Conservation (phyloP, 1,140 invertebrate species). For the Drosophila ananassae region DNA sequence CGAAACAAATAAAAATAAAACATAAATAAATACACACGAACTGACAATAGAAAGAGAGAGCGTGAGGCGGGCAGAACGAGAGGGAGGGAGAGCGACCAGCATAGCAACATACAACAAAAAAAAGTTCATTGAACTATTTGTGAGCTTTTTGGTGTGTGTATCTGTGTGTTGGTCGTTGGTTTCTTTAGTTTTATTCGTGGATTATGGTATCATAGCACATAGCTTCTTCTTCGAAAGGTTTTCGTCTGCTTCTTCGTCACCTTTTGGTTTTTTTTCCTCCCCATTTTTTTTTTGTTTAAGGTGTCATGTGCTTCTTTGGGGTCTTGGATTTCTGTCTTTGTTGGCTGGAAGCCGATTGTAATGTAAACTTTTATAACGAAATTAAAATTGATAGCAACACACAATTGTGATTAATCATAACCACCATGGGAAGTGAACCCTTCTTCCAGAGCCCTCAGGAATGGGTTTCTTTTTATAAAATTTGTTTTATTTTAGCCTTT, state of each 20-base stretch:
- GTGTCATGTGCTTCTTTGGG: constrained; percentile 68
- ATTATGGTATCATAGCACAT: constrained; percentile 80
- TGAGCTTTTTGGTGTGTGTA: constrained; percentile 72
- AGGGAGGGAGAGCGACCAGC: constrained; percentile 39
- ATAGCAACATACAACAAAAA: constrained; percentile 76
- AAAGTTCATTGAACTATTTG: constrained; percentile 83
- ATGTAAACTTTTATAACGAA: constrained; percentile 74
- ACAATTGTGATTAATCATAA: constrained; percentile 53
- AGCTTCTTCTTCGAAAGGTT: constrained; percentile 64
- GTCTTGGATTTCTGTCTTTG: constrained; percentile 57
- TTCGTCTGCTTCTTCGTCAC: constrained; percentile 29
- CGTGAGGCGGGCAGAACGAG: constrained; percentile 14
- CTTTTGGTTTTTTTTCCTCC: constrained; percentile 6
- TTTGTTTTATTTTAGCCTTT: background rate
- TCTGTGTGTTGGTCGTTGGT: constrained; percentile 56
- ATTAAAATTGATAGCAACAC: constrained; percentile 70
- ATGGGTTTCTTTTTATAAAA: no score
- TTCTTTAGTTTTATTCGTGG: constrained; percentile 82
- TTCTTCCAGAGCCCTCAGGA: constrained; percentile 1
- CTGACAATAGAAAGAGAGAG: constrained; percentile 17
- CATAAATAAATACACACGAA: constrained; percentile 63
- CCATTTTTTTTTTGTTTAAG: constrained; percentile 45
- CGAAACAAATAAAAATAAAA: constrained; percentile 64
- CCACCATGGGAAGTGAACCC: constrained; percentile 8
- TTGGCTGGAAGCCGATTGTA: constrained; percentile 47